Conservation (phyloP, 2,113 vertebrate genomes). For the Phoxinus phoxinus region DNA sequence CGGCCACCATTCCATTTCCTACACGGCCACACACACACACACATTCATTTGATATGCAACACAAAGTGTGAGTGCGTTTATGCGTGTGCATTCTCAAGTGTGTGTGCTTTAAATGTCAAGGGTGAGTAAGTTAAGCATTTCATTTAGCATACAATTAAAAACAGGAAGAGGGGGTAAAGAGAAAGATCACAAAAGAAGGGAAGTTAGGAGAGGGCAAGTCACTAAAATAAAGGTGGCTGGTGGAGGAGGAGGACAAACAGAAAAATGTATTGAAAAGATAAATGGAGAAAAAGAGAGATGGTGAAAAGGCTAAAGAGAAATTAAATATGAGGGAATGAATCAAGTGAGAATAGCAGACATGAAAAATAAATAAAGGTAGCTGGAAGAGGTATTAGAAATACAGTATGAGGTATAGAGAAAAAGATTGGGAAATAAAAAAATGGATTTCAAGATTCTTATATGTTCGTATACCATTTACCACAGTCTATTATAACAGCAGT, state of each 20-base stretch:
- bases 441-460: neutral
- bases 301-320: slow-evolving; percentile 60
- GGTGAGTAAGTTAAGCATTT: slow-evolving; percentile 69
- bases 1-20: neutral
- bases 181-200: slow-evolving; percentile 15
- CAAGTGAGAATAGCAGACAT: slow-evolving; percentile 54
- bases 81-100: slow-evolving; percentile 43
- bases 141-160: slow-evolving; percentile 60
- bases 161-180: slow-evolving; percentile 43
- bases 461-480: neutral
- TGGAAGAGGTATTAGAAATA: neutral
- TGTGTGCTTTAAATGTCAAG: slow-evolving; percentile 66
- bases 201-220: slow-evolving; percentile 39
- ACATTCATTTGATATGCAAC: slow-evolving; percentile 36
- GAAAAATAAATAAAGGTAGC: slow-evolving; percentile 61
- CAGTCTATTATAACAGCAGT: neutral
- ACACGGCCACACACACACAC: neutral
- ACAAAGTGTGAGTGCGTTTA: slow-evolving; percentile 46
- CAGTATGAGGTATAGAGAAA: neutral
- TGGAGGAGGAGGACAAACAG: neutral
- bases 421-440: neutral
- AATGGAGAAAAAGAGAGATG: slow-evolving; percentile 58
- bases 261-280: slow-evolving; percentile 48
- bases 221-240: slow-evolving; percentile 1
- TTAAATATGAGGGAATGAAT: slow-evolving; percentile 64